phyloP scores from a whole-genome alignment of 2,797 vertebrate species.

The Pelodytes ibericus region DNA sequence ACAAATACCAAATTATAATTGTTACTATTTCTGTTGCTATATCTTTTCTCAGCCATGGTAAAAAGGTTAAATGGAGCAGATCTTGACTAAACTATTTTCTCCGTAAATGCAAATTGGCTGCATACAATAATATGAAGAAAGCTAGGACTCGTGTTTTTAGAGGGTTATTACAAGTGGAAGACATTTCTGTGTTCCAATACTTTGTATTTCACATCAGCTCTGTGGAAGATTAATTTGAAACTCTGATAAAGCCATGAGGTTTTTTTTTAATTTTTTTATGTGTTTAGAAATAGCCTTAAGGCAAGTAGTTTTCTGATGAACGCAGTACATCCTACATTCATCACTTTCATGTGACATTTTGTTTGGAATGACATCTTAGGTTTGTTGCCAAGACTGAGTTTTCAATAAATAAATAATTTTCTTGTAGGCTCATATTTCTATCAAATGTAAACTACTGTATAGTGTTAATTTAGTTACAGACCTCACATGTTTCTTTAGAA shows the following conservation, averaged over 20 bases:
- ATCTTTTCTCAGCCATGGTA: neutral
- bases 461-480: no score
- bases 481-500: no score
- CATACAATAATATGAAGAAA: constrained; percentile 17
- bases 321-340: constrained; percentile 18
- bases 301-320: constrained; percentile 21
- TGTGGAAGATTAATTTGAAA: constrained; percentile 19
- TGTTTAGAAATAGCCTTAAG: neutral
- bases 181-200: constrained; percentile 24
- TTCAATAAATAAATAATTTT: neutral
- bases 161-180: constrained; percentile 32
- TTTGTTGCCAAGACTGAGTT: neutral
- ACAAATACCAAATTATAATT: neutral
- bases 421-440: neutral
- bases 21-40: neutral
- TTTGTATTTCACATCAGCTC: constrained; percentile 17
- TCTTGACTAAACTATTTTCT: constrained; percentile 10
- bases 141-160: constrained; percentile 17
- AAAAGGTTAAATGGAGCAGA: constrained; percentile 6
- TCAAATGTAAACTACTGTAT: neutral
- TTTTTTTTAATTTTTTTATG: constrained; percentile 32
- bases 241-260: neutral
- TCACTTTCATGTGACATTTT: constrained; percentile 4
- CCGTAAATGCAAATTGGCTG: constrained; percentile 36
- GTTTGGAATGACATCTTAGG: neutral